Evolutionary conservation across 2,888 invertebrate genomes (phyloP).

Genomic region (Venustoraphidia nigricollis): DNA sequence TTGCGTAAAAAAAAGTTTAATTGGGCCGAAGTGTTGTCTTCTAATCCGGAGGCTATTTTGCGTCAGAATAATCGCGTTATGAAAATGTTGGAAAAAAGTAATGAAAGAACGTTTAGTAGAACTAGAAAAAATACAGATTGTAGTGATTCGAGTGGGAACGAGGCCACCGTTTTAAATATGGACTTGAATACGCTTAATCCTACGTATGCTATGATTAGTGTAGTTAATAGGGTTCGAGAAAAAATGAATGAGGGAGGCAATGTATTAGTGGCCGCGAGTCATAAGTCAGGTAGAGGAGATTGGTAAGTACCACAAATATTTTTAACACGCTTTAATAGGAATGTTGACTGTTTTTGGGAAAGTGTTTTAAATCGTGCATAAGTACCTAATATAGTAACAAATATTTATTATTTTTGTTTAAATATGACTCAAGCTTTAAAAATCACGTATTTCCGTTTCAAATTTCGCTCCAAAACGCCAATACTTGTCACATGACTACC

Average conservation of each 20-base stretch:
- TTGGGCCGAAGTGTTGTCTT: constrained; percentile 50
- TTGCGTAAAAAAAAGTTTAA: constrained; percentile 37
- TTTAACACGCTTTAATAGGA: no score
- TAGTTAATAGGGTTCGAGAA: constrained; percentile 43
- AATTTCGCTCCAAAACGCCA: no score
- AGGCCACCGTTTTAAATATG: constrained; percentile 31
- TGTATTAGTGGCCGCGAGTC: constrained; percentile 15
- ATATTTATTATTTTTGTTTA: no score
- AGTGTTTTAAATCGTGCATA: no score
- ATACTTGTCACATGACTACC: no score
- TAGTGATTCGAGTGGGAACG: constrained; percentile 25
- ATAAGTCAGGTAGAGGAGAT: neutral
- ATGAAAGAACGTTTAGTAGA: constrained; percentile 20
- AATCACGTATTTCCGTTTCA: no score
- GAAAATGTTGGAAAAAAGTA: constrained; percentile 9
- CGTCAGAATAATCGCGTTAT: constrained; percentile 23
- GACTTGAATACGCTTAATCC: constrained; percentile 38
- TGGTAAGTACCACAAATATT: neutral
- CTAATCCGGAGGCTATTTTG: constrained; percentile 46
- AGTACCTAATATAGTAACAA: no score
- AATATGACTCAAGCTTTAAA: no score
- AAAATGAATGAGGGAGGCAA: constrained; percentile 24
- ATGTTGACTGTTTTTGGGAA: no score
- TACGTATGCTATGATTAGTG: constrained; percentile 56
- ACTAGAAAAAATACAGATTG: constrained; percentile 28